Evolutionary conservation across 2,888 invertebrate genomes (phyloP).

Genomic region (Eledona agricola): DNA sequence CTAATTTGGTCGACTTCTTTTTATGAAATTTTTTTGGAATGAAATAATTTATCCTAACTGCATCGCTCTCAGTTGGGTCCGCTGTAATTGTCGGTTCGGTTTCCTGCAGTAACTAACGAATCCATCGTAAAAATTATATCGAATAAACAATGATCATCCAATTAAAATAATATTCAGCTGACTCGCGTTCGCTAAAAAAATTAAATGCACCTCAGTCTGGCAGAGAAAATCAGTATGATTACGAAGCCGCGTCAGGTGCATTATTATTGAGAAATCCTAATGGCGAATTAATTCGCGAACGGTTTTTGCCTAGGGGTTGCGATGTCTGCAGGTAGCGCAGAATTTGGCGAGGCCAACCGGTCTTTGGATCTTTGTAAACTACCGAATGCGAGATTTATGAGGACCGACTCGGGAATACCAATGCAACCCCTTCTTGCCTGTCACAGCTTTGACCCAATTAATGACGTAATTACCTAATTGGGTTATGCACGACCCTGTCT

Average conservation of each 20-base stretch:
- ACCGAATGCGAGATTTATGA: constrained; percentile 51
- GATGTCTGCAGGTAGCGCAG: constrained; percentile 30
- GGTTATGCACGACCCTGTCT: constrained; percentile 35
- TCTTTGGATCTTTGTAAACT: constrained; percentile 51
- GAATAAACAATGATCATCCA: too few species aligned
- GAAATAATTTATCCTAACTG: too few species aligned
- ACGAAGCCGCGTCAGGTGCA: constrained; percentile 36
- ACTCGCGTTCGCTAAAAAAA: constrained; percentile 11
- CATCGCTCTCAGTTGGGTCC: too few species aligned
- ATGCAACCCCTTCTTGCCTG: constrained; percentile 40
- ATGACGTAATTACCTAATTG: constrained; percentile 44
- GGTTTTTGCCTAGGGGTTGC: constrained; percentile 41
- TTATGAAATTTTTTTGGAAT: too few species aligned
- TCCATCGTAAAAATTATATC: too few species aligned
- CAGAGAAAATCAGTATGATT: constrained; percentile 34
- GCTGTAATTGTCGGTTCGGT: too few species aligned
- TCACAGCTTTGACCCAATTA: constrained; percentile 46
- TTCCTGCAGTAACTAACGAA: too few species aligned
- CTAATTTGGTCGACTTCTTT: too few species aligned
- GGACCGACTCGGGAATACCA: constrained; percentile 46
- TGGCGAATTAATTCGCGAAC: constrained; percentile 43
- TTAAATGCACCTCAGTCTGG: too few species aligned
- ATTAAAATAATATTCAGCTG: too few species aligned
- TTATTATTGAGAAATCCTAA: constrained; percentile 41
- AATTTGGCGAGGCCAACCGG: constrained; percentile 48